Percentiles rank a stretch among this genome's conserved stretches.
phyloP scores from a whole-genome alignment of 2,797 vertebrate species.

The Gadopsis marmoratus region DNA sequence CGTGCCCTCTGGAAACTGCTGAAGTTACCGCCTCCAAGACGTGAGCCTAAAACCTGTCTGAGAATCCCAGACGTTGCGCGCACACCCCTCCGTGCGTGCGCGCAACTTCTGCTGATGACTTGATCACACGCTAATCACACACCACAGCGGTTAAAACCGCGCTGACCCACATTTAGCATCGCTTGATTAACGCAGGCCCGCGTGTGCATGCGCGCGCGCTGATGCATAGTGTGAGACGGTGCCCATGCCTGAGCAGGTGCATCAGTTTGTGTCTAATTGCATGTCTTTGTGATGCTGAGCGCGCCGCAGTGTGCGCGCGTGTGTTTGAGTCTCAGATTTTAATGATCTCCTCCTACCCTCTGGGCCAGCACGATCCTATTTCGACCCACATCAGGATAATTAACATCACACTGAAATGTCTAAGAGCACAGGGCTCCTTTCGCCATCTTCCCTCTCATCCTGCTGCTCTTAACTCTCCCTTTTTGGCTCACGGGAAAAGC shows the following conservation, averaged over 20 bases:
- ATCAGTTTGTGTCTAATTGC: conserved; percentile 59
- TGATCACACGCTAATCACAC: conserved; percentile 59
- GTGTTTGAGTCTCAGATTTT: conserved; percentile 67
- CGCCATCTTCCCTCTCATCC: conserved; percentile 45
- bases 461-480: conserved; percentile 16
- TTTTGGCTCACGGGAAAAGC: conserved; percentile 41
- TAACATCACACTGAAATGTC: conserved; percentile 78
- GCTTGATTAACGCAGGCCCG: conserved; percentile 50
- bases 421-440: conserved; percentile 59
- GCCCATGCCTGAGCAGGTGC: conserved; percentile 53
- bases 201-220: background rate
- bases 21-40: background rate
- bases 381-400: conserved; percentile 83
- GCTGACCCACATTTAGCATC: conserved; percentile 79
- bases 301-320: conserved; percentile 41
- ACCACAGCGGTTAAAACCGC: conserved; percentile 46
- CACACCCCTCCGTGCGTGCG: background rate
- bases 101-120: conserved; percentile 46
- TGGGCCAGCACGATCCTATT: conserved; percentile 66
- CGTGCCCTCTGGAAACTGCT: background rate
- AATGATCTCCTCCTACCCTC: conserved; percentile 75
- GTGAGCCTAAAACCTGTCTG: conserved; percentile 2
- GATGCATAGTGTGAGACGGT: conserved; percentile 29
- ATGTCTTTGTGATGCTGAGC: conserved; percentile 52
- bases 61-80: conserved; percentile 8